These are phyloP conservation scores for Agelaius phoeniceus DNA, from an alignment of 2,113 vertebrate species.

Conservation along the genomic window DNA sequence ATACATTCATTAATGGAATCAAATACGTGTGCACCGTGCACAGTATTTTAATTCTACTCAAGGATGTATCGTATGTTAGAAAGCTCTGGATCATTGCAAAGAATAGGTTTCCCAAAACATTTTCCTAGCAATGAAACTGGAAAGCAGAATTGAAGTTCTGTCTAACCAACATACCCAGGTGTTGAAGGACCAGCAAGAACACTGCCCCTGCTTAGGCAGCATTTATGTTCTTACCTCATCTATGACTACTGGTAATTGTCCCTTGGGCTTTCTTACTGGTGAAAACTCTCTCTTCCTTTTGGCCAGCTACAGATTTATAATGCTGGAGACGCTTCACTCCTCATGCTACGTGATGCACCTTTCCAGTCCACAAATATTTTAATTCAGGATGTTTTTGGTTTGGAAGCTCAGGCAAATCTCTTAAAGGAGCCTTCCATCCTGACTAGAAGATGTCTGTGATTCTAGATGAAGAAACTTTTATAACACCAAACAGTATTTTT, in stretches of 20 bases:
- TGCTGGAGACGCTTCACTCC: neutral
- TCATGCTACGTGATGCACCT: neutral
- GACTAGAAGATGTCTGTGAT: neutral
- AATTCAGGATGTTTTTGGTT: neutral
- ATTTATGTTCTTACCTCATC: neutral
- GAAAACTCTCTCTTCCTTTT: neutral
- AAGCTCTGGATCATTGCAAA: rapidly evolving
- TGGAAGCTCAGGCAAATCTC: neutral
- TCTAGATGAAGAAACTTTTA: neutral
- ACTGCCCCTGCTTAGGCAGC: rapidly evolving
- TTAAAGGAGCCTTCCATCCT: neutral
- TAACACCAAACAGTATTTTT: neutral
- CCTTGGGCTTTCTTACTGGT: neutral
- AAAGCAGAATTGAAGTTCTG: neutral
- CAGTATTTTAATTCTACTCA: neutral
- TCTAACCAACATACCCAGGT: neutral
- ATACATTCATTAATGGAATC: neutral
- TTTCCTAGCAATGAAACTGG: neutral
- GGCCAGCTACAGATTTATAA: neutral
- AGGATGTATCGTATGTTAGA: neutral
- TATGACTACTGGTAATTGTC: neutral
- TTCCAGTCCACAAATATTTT: neutral
- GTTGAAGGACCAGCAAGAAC: neutral
- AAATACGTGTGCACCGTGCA: neutral
- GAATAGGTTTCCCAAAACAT: neutral